Evolutionary conservation across 2,113 vertebrate species (phyloP).

Genomic region (Tychaedon coryphoeus): DNA sequence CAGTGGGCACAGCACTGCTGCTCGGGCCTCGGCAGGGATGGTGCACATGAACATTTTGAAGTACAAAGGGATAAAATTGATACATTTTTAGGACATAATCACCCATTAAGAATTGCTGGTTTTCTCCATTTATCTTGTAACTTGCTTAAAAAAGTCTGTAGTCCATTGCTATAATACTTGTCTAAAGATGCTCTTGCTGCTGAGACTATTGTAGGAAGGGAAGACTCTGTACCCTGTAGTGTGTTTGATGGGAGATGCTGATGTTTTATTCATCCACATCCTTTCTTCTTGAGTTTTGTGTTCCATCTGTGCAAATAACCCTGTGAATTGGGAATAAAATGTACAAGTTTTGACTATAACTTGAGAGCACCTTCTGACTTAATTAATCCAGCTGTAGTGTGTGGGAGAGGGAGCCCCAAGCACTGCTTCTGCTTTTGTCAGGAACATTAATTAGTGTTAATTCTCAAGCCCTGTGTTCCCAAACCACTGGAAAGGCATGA

Average conservation of each 20-base stretch:
- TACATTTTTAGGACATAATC: slow-evolving; percentile 44
- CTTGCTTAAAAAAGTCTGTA: slow-evolving; percentile 62
- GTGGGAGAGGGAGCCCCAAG: background rate
- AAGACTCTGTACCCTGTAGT: slow-evolving; percentile 63
- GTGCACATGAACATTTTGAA: background rate
- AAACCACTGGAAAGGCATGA: too few species aligned
- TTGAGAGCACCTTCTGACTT: slow-evolving; percentile 61
- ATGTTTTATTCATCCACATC: slow-evolving; percentile 62
- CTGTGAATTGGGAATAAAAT: slow-evolving; percentile 69
- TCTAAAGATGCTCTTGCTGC: slow-evolving; percentile 61
- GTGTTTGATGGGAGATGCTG: slow-evolving; percentile 61
- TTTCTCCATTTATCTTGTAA: slow-evolving; percentile 67
- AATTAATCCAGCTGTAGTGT: background rate
- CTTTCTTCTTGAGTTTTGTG: slow-evolving; percentile 64
- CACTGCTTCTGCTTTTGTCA: background rate
- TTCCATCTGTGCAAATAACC: slow-evolving; percentile 68
- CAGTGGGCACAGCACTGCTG: background rate
- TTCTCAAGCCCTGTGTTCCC: background rate
- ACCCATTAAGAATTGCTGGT: slow-evolving; percentile 52
- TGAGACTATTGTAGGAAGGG: slow-evolving; percentile 56
- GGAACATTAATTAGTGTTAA: background rate
- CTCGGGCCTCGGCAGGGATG: background rate
- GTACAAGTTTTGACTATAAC: slow-evolving; percentile 65
- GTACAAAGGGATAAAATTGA: slow-evolving; percentile 32
- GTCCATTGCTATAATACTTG: slow-evolving; percentile 63